Conservation (phyloP, 2,113 vertebrate genomes). For the Megalops atlanticus region DNA sequence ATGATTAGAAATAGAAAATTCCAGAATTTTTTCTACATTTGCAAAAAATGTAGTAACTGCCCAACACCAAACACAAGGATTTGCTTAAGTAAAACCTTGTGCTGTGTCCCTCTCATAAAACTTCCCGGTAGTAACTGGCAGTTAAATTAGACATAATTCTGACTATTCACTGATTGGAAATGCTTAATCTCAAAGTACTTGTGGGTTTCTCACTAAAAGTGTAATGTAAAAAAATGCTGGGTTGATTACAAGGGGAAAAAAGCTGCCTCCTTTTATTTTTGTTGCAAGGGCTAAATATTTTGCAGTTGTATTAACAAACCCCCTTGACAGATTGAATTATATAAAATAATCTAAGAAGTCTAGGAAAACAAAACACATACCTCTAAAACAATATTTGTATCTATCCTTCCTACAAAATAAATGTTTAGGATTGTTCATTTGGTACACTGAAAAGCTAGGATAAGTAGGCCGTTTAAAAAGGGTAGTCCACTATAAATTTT, state of each 20-base stretch:
- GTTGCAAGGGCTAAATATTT: neutral
- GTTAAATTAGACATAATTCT: too few species aligned
- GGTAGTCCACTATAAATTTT: slow-evolving; percentile 41
- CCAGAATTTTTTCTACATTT: too few species aligned
- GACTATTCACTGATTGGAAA: too few species aligned
- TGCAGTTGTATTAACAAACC: neutral
- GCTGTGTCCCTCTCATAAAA: neutral
- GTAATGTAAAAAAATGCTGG: neutral
- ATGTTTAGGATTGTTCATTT: neutral
- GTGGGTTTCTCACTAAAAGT: neutral
- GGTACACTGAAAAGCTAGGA: neutral
- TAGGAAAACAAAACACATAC: neutral
- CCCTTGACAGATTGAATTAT: neutral
- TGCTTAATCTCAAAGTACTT: neutral
- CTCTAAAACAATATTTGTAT: neutral
- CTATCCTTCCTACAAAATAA: neutral
- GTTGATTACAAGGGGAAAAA: neutral
- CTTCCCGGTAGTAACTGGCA: too few species aligned
- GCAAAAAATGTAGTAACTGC: neutral
- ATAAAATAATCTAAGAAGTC: neutral
- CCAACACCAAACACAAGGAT: neutral
- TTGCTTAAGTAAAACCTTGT: too few species aligned
- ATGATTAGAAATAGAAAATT: too few species aligned
- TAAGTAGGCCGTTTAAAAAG: neutral
- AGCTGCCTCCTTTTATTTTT: neutral